Evolutionary conservation across 2,113 vertebrate species (phyloP).

Genomic region (Thryonomys swinderianus): DNA sequence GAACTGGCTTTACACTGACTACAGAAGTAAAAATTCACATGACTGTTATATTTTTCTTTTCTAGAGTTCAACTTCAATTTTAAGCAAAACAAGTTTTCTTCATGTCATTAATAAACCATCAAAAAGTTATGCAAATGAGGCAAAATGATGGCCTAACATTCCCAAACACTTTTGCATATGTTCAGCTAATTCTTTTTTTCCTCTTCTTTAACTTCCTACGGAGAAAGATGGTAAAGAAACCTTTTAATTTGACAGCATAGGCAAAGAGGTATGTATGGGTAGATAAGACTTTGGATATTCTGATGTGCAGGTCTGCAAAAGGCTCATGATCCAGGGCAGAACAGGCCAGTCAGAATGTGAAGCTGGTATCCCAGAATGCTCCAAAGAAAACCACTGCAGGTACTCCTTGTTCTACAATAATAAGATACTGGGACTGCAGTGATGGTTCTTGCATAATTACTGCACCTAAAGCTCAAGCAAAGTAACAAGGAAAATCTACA

Average conservation of each 20-base stretch:
- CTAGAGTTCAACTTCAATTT: neutral
- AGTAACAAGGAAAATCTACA: neutral
- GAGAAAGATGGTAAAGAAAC: slow-evolving; percentile 3
- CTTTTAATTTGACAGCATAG: neutral
- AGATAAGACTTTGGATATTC: neutral
- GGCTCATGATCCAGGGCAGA: neutral
- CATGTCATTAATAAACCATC: neutral
- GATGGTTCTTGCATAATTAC: neutral
- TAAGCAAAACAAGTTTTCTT: neutral
- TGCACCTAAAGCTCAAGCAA: neutral
- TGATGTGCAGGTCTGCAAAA: neutral
- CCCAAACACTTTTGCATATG: neutral
- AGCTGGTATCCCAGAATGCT: neutral
- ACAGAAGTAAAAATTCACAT: neutral
- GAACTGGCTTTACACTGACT: neutral
- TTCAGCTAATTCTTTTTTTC: neutral
- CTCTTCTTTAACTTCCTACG: neutral
- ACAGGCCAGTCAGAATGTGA: neutral
- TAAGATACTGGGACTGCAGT: neutral
- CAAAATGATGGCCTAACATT: neutral
- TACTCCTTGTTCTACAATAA: neutral
- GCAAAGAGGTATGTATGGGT: neutral
- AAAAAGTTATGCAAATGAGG: neutral
- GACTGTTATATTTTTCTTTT: neutral
- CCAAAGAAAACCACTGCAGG: neutral